These are phyloP conservation scores for Leptopterna dolabrata DNA, from an alignment of 2,888 invertebrate species.

Conservation along the genomic window DNA sequence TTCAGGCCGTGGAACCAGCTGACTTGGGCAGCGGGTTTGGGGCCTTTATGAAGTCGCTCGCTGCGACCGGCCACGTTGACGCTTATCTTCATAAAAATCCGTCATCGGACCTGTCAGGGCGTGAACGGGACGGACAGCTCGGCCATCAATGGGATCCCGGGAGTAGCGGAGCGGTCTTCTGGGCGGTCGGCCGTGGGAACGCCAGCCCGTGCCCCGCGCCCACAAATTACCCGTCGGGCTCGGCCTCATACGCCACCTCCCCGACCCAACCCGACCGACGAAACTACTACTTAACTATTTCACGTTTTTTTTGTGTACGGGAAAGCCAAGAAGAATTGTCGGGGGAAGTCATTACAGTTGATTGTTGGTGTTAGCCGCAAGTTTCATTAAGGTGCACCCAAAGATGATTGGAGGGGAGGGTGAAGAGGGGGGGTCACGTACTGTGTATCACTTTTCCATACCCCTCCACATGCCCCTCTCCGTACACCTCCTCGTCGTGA, in stretches of 20 bases:
- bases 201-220: slow-evolving; percentile 37
- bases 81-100: background rate
- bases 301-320: slow-evolving; percentile 51
- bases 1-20: too few relatives aligned
- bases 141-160: background rate
- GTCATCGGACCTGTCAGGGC: background rate
- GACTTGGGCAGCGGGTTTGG: too few relatives aligned
- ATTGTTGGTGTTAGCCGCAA: slow-evolving; percentile 52
- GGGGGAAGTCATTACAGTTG: slow-evolving; percentile 50
- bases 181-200: slow-evolving; percentile 37
- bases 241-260: slow-evolving; percentile 45
- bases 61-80: too few relatives aligned
- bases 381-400: slow-evolving; percentile 44
- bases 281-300: slow-evolving; percentile 54
- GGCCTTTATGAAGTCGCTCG: too few relatives aligned
- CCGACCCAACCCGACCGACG: too few relatives aligned
- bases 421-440: slow-evolving; percentile 45
- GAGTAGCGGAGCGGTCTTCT: background rate
- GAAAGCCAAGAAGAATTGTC: slow-evolving; percentile 36
- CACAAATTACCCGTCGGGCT: slow-evolving; percentile 42
- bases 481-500: background rate
- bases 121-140: background rate
- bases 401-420: background rate
- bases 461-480: too few relatives aligned
- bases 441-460: slow-evolving; percentile 51